Evolutionary conservation across 2,113 vertebrate species (phyloP), one percentile per base, ranked within the genome.

Genomic region (Microcebus jonahi): DNA sequence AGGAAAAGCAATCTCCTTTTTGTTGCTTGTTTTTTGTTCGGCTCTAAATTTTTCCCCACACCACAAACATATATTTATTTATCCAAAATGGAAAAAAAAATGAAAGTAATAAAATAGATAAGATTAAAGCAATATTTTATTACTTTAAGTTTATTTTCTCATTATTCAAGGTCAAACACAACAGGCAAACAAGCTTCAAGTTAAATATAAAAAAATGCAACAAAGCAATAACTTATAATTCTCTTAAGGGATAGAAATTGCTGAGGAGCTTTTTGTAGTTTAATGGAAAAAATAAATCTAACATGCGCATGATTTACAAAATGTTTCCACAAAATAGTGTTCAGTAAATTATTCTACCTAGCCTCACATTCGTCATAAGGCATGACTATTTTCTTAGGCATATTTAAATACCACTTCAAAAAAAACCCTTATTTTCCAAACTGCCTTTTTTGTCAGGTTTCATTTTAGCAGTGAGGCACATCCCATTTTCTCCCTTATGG

Each of bases 201-300:
- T 84, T 95, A 94, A 90, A 85, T 65, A 92, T 92, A 92, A 96
- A 94, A 94, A 84, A 97, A 95, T 91, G 42, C 31, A 95, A 88
- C 57, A 96, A 94, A 76, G 71, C 53, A 91, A 61, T 95, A 93
- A 77, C 42, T 91, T 94, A 88, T 71, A 91, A 96, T 94, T 97
- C 82, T 88, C 61, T 85, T 92, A 95, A 88, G 50, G 50, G 73
- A 85, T 53, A 88, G 73, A 90, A 94, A 95, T 85, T 89, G 48
- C 87, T 57, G 48, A 81, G 91, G 25, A 95, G 48, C 63, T 76
- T 94, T 96, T 95, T 88, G 79, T 89, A 91, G 91, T 94, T 97
- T 94, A 97, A 95, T 86, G 67, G 73, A 92, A 95, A 93, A 94
- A 92, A 95, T 95, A 97, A 97, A 97, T 96, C 88, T 95, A 95